phyloP scores from a whole-genome alignment of 2,888 invertebrate genomes.

The Amphipoea oculea region DNA sequence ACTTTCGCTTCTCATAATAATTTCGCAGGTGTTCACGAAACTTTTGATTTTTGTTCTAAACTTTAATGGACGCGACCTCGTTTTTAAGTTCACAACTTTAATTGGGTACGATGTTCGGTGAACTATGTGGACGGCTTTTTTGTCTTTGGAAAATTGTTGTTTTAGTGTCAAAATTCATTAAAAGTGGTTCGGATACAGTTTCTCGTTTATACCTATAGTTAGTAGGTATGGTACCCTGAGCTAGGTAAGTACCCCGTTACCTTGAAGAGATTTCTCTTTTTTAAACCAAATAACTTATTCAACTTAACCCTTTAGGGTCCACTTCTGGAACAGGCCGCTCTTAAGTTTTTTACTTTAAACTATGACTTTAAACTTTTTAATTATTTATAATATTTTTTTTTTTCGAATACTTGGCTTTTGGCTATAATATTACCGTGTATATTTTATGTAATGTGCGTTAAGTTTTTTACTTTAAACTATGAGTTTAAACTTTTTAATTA shows the following conservation, averaged over 20 bases:
- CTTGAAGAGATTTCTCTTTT: background rate
- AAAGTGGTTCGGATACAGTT: background rate
- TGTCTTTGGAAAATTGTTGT: background rate
- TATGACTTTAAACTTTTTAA: background rate
- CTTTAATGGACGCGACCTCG: slow-evolving; percentile 46
- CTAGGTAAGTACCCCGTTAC: background rate
- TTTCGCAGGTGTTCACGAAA: slow-evolving; percentile 51
- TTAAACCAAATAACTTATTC: background rate
- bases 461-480: too few species aligned
- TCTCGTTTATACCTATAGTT: background rate
- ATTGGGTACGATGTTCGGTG: slow-evolving; percentile 29
- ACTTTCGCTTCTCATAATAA: slow-evolving; percentile 40
- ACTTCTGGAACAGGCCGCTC: background rate
- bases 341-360: background rate
- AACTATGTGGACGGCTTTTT: slow-evolving; percentile 24
- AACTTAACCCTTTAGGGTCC: too few species aligned
- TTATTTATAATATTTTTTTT: background rate
- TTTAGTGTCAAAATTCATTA: background rate
- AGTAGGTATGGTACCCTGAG: background rate
- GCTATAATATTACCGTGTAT: background rate
- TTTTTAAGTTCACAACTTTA: slow-evolving; percentile 41
- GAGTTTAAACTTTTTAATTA: background rate
- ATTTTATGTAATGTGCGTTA: background rate
- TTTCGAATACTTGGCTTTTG: background rate
- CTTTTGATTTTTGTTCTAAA: slow-evolving; percentile 51